Base-by-base conservation (phyloP, 2,113 vertebrate species). In the Sciurus niger region DNA sequence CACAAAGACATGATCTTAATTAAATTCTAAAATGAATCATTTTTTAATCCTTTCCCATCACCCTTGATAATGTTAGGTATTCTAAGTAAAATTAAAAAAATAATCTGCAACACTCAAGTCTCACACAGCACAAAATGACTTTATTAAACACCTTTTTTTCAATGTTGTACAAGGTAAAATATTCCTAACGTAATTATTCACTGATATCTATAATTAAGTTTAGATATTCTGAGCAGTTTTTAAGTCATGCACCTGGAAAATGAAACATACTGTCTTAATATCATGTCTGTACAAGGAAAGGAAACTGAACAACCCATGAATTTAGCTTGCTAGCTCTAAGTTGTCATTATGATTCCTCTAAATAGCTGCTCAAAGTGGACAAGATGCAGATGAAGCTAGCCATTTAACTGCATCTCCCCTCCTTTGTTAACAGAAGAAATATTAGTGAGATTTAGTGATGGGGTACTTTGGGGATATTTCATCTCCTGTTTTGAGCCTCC, bases 1-100 rank as follows among this genome's bases (percentile, higher is more conserved):
- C 79, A 93, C n/a, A 77, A 90, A 89, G 53, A 65, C 34, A 70
- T 84, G n/a, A 77, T 82, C 48, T 83, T 89, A 96, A 96, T 97
- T 94, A 95, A 95, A 95, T 93, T 95, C 76, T 92, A 94, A 97
- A 82, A 86, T 70, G 37, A 96, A 93, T 93, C 3, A 73, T n/a
- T 58, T 95, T 40, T 92, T 77, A 95, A 92, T 89, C 37, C 60
- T 94, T 2, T 79, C 90, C 20, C 7, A 83, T 95, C 24, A 93
- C 4, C 90, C 13, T 84, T 25, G 34, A 88, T 76, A 84, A 96
- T 34, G 2, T 68, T 73, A 78, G 22, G 4, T n/a, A 74, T 87
- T 78, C 32, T 96, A 87, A 37, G n/a, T 65, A 90, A 86, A 93
- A 86, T 91, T 13, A 68, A 46, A 82, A 84, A 68, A 88, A 37